Conservation (phyloP, 1,140 invertebrate genomes). For the Trichonephila clavata region DNA sequence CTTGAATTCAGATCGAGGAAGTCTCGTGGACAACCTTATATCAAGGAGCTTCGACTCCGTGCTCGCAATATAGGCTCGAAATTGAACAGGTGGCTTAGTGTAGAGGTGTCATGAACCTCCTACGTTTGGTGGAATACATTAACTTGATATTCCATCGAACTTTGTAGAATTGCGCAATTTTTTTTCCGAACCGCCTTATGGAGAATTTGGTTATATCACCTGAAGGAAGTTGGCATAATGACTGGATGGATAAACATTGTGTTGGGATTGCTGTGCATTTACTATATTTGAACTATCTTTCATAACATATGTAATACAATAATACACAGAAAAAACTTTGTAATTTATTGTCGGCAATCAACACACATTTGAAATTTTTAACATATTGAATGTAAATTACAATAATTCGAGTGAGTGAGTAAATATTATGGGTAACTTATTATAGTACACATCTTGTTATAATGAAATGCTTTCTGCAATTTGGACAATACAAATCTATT, state of each 20-base stretch:
- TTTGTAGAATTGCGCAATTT: background rate
- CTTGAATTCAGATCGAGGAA: conserved; percentile 4
- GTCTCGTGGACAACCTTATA: background rate
- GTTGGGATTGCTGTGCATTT: no score
- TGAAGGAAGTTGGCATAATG: background rate
- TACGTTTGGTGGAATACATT: conserved; percentile 1
- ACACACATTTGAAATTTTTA: no score
- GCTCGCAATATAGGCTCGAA: background rate
- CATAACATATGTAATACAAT: no score
- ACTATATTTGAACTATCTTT: no score
- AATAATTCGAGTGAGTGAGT: no score
- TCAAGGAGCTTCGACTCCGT: background rate
- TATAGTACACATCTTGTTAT: no score
- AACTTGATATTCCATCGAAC: background rate
- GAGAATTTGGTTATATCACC: background rate
- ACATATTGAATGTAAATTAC: no score
- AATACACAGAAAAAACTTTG: no score
- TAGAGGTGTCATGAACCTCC: background rate
- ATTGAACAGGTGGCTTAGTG: background rate
- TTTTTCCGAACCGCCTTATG: background rate
- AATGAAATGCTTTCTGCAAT: no score
- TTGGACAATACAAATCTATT: no score
- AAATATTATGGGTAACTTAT: no score
- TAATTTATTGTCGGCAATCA: no score
- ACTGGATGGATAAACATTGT: background rate